Percentiles rank a stretch among this genome's conserved stretches.
Conservation (phyloP, 2,888 invertebrate genomes). For the Ennomos erosarius region DNA sequence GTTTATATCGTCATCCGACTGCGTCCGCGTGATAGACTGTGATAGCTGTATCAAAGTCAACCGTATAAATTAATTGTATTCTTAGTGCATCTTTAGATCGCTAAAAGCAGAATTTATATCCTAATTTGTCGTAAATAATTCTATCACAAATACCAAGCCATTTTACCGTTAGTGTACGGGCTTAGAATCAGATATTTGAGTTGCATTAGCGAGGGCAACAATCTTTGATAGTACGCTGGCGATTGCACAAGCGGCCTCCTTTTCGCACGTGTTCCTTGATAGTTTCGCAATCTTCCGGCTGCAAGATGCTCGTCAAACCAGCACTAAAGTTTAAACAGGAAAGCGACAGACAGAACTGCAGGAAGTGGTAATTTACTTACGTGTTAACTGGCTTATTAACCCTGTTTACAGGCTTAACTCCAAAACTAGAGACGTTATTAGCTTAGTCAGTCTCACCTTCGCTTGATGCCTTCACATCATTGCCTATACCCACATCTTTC, state of each 20-base stretch:
- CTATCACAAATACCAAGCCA: conserved; percentile 54
- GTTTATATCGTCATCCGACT: too few relatives aligned
- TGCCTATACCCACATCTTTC: conserved; percentile 49
- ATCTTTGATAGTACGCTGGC: conserved; percentile 69
- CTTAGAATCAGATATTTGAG: conserved; percentile 50
- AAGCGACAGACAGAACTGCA: conserved; percentile 34
- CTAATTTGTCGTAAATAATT: conserved; percentile 71
- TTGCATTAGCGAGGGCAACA: conserved; percentile 71
- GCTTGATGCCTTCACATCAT: conserved; percentile 53
- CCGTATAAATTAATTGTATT: conserved; percentile 4
- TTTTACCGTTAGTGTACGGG: conserved; percentile 66
- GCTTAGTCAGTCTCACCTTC: conserved; percentile 44
- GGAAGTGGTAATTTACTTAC: conserved; percentile 37
- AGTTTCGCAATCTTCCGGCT: conserved; percentile 70
- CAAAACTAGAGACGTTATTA: conserved; percentile 9
- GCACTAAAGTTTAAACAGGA: conserved; percentile 39
- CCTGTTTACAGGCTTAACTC: conserved; percentile 6
- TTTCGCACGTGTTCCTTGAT: conserved; percentile 73
- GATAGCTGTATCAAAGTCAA: conserved; percentile 5
- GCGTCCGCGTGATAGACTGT: conserved; percentile 2
- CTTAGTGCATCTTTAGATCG: conserved; percentile 18
- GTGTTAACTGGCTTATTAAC: conserved; percentile 18
- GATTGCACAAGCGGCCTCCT: conserved; percentile 74
- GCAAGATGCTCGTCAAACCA: conserved; percentile 45
- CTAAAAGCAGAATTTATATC: conserved; percentile 11